A percentile compares a stretch with the other conserved stretches of the same genome.
Conservation (phyloP, 2,888 invertebrate genomes). For the Prenolepis imparis region DNA sequence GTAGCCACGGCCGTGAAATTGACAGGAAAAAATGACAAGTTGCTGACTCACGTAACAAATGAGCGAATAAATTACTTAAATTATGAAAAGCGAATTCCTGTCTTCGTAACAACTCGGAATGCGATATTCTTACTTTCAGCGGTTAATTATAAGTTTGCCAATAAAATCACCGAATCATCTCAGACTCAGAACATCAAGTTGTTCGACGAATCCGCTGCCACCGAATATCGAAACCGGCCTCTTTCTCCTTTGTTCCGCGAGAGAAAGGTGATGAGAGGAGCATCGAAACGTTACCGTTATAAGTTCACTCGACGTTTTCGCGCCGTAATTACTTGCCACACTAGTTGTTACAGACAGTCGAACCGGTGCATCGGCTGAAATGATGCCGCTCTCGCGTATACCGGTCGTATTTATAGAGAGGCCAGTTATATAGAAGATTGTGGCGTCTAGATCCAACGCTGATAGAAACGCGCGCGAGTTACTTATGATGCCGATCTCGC, state of each 20-base stretch:
- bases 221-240: constrained; percentile 36
- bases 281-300: constrained; percentile 80
- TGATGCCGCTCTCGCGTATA: constrained; percentile 43
- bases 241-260: constrained; percentile 41
- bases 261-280: constrained; percentile 75
- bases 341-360: constrained; percentile 49
- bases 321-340: constrained; percentile 77
- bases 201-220: constrained; percentile 3
- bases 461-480: constrained; percentile 22
- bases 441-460: constrained; percentile 20
- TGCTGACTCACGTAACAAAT: constrained; percentile 36
- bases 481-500: constrained; percentile 29
- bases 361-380: constrained; percentile 46
- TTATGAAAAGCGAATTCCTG: constrained; percentile 12
- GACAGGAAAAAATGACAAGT: constrained; percentile 6
- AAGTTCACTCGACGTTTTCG: constrained; percentile 75
- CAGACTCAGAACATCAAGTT: neutral
- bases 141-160: constrained; percentile 10
- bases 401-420: constrained; percentile 56
- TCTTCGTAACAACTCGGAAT: neutral
- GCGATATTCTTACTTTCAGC: constrained; percentile 8
- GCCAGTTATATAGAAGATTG: constrained; percentile 19
- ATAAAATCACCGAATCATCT: constrained; percentile 4
- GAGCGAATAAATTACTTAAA: constrained; percentile 29
- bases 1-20: constrained; percentile 32